phyloP scores from a whole-genome alignment of 2,797 vertebrate genomes.

The Darevskia mixta region DNA sequence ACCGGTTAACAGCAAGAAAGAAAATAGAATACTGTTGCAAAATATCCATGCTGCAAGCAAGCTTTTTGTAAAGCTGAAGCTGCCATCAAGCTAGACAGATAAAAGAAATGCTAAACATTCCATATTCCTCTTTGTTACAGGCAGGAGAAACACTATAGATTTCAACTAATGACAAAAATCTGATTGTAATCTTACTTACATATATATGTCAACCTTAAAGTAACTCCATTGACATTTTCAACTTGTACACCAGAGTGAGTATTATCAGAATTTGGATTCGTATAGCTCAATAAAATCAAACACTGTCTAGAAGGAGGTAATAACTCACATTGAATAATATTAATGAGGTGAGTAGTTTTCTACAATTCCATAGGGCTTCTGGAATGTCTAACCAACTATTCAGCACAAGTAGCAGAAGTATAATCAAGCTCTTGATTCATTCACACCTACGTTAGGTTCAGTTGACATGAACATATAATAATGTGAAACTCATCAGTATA shows the following conservation, averaged over 20 bases:
- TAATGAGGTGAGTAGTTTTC: rapidly evolving
- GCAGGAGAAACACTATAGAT: slow-evolving; percentile 35
- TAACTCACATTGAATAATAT: not conserved
- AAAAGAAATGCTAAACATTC: slow-evolving; percentile 41
- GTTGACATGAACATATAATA: not conserved
- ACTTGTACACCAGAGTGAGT: slow-evolving; percentile 35
- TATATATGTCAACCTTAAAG: slow-evolving; percentile 54
- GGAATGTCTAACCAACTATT: slow-evolving; percentile 1
- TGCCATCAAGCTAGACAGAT: not conserved
- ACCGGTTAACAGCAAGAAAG: slow-evolving; percentile 10
- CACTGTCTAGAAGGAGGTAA: slow-evolving; percentile 15
- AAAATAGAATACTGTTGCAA: slow-evolving; percentile 22
- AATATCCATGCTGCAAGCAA: not conserved
- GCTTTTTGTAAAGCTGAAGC: not conserved
- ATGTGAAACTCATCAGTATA: not conserved
- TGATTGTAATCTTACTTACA: slow-evolving; percentile 55
- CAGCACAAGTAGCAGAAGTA: not conserved
- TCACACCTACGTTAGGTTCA: not conserved
- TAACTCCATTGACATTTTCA: slow-evolving; percentile 44
- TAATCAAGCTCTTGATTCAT: slow-evolving; percentile 33
- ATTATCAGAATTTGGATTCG: slow-evolving; percentile 47
- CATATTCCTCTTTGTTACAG: slow-evolving; percentile 54
- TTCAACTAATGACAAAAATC: slow-evolving; percentile 45
- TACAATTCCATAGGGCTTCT: not conserved
- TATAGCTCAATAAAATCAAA: slow-evolving; percentile 14